These are phyloP conservation scores for Colinus virginianus DNA, from an alignment of 2,113 vertebrate species.

Conservation along the genomic window DNA sequence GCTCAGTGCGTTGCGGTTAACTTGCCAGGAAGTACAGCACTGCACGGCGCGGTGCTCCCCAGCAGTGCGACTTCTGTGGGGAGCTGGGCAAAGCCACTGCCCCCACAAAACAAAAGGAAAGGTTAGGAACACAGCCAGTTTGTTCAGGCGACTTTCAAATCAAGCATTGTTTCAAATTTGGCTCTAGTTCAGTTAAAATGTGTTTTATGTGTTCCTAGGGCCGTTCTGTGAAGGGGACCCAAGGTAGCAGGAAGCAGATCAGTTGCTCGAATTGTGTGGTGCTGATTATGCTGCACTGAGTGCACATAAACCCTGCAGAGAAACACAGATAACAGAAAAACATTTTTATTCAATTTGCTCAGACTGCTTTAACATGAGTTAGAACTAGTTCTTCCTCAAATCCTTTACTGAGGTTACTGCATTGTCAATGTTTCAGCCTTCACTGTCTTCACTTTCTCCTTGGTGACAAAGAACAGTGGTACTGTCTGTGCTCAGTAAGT, in stretches of 20 bases:
- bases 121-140: slow-evolving; percentile 1
- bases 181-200: background rate
- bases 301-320: background rate
- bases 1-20: background rate
- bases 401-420: background rate
- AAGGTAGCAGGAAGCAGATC: background rate
- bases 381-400: background rate
- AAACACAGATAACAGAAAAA: background rate
- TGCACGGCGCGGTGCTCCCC: accelerated
- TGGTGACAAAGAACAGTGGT: background rate
- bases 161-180: slow-evolving; percentile 29
- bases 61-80: background rate
- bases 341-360: background rate
- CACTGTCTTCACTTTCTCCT: background rate
- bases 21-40: background rate
- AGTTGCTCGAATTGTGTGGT: background rate
- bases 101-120: slow-evolving; percentile 35
- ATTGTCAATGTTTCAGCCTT: background rate
- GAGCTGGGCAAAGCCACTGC: background rate
- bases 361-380: background rate
- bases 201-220: background rate
- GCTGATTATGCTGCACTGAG: background rate
- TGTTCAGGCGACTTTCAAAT: background rate
- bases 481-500: background rate
- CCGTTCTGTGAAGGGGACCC: background rate